Conservation (phyloP, 1,140 invertebrate species). For the Globodera ellingtonae region DNA sequence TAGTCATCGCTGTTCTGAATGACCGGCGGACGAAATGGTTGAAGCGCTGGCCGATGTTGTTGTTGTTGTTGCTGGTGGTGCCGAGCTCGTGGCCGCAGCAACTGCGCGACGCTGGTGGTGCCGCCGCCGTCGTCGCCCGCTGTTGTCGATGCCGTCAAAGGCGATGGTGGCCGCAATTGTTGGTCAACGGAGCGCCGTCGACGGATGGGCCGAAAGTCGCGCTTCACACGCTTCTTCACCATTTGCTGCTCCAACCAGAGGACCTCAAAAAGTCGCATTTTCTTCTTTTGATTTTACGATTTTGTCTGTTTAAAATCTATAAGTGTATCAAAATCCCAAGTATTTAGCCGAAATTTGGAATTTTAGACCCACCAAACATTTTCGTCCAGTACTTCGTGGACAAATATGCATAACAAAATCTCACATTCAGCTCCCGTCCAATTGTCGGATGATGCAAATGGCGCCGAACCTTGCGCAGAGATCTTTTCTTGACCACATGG, state of each 20-base stretch:
- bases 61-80: constrained; percentile 8
- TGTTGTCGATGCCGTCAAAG: neutral
- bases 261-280: constrained; percentile 71
- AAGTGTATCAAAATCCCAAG: too few relatives aligned
- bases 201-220: constrained; percentile 73
- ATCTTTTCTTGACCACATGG: constrained; percentile 19
- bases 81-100: neutral
- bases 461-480: constrained; percentile 36
- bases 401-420: constrained; percentile 12
- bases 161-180: constrained; percentile 12
- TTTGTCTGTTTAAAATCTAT: too few relatives aligned
- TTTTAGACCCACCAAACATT: too few relatives aligned
- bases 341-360: too few relatives aligned
- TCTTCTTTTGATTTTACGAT: neutral
- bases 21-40: constrained; percentile 2
- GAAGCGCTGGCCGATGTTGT: too few relatives aligned
- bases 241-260: constrained; percentile 91
- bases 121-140: constrained; percentile 14
- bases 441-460: constrained; percentile 30
- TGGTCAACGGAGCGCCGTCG: constrained; percentile 14
- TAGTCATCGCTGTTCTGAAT: constrained; percentile 30
- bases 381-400: neutral
- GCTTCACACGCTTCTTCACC: constrained; percentile 81
- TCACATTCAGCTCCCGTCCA: constrained; percentile 40
- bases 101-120: neutral